Base-by-base conservation (phyloP, 2,888 invertebrate genomes). In the Penaeus monodon region DNA sequence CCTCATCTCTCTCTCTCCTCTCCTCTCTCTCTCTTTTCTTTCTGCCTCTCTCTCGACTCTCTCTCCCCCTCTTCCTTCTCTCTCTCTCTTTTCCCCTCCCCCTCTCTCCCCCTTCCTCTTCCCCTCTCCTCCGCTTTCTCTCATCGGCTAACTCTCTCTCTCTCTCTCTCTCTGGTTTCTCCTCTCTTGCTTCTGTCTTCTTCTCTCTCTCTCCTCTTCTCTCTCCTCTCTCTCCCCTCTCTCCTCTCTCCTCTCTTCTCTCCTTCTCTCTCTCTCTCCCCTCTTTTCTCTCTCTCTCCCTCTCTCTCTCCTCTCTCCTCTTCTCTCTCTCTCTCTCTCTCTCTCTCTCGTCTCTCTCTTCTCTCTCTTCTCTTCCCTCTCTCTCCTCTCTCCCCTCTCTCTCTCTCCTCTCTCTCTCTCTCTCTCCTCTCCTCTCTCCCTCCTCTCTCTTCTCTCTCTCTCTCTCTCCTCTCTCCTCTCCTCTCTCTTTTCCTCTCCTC, bases 401-500 rank as follows among this genome's bases (percentile, higher is more conserved):
- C 57, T 57, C 57, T 20, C 57, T 0, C 57, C 3, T 4, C 1
- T 17, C 3, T 4, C 7, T 17, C 24, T 27, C 17, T 24, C 38
- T 27, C 33, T n/a, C 29, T 27, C 33, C 24, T 7, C 33, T 29
- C 80, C n/a, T 57, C 57, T 44, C 78, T 78, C 78, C 57, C 78
- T n/a, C 57, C n/a, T 38, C 80, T 38, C 66, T 33, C 33, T 64
- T 10, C 7, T 2, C 49, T n/a, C 29, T 20, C n/a, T 22, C 63
- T 79, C 22, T 79, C 79, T 22, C 29, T 29, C 12, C 79, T 1
- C 63, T 20, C 79, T 63, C 63, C 78, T 57, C 57, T 49, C 78
- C 27, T 49, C 49, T 49, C 49, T 49, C 49, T 49, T 7, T 49
- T 44, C 49, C 6, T 7, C 6, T 7, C 6, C 49, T 49, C 49